Percentiles rank a stretch among this genome's conserved stretches.
Conservation (phyloP, 2,888 invertebrate genomes). For the Cantharis lateralis region DNA sequence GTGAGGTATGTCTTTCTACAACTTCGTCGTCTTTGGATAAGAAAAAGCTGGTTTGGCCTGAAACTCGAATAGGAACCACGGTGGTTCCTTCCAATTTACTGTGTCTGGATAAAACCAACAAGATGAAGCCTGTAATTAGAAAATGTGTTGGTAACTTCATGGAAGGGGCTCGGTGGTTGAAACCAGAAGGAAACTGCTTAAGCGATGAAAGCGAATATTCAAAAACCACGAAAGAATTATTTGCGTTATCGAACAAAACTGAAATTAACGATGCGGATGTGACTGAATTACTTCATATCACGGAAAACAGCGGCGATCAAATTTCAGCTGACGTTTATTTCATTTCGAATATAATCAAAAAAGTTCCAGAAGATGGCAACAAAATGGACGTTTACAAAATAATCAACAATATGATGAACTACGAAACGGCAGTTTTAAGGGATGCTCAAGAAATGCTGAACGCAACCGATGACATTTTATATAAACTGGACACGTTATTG, state of each 20-base stretch:
- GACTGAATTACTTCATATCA: neutral
- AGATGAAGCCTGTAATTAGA: conserved; percentile 59
- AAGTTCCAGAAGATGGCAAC: neutral
- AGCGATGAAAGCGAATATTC: conserved; percentile 8
- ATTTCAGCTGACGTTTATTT: conserved; percentile 21
- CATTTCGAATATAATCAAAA: conserved; percentile 34
- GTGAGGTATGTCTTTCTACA: neutral
- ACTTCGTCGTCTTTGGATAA: neutral
- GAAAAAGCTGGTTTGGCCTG: conserved; percentile 50
- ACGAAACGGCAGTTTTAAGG: conserved; percentile 52
- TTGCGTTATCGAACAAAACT: conserved; percentile 9
- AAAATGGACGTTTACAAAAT: conserved; percentile 48
- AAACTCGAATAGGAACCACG: conserved; percentile 57
- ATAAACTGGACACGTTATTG: conserved; percentile 61
- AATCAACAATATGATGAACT: conserved; percentile 57
- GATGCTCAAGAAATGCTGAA: conserved; percentile 60
- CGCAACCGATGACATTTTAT: conserved; percentile 65
- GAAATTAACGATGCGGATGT: neutral
- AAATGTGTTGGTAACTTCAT: conserved; percentile 61
- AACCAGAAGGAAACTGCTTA: conserved; percentile 43
- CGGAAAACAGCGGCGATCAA: neutral
- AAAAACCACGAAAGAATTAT: conserved; percentile 14
- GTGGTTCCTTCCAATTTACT: conserved; percentile 58
- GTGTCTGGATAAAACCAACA: conserved; percentile 61
- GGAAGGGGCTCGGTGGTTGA: conserved; percentile 60